Evolutionary conservation across 2,113 vertebrate species (phyloP).

Genomic region (Antechinus stuartii): DNA sequence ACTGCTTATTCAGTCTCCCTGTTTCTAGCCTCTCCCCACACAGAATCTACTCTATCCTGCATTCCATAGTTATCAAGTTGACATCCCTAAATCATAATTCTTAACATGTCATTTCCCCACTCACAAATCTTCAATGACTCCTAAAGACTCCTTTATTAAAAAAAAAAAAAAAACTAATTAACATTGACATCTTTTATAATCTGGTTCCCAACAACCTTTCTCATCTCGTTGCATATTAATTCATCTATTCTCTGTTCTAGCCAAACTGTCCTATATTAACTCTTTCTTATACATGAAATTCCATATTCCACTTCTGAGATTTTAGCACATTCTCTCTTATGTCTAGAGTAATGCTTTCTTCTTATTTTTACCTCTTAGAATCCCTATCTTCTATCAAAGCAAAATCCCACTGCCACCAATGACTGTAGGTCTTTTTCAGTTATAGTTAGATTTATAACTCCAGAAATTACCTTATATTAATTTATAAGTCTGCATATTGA

Average conservation of each 20-base stretch:
- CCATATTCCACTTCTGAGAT: not conserved
- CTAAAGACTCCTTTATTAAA: not conserved
- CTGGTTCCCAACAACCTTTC: not conserved
- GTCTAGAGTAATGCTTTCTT: not conserved
- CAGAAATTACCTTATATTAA: not conserved
- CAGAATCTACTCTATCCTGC: not conserved
- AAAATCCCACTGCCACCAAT: not conserved
- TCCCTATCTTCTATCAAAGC: not conserved
- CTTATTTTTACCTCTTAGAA: not conserved
- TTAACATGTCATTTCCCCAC: not conserved
- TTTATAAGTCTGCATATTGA: not conserved
- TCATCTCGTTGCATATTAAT: not conserved
- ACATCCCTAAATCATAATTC: not conserved
- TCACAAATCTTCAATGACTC: not conserved
- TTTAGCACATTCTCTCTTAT: not conserved
- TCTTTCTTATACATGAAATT: not conserved
- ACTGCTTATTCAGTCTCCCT: not conserved
- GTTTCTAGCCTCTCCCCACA: not conserved
- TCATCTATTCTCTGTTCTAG: not conserved
- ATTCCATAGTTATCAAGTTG: not conserved
- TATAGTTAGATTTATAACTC: not conserved
- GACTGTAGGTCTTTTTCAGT: not conserved
- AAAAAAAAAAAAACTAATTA: not conserved
- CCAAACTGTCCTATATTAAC: not conserved
- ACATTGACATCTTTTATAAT: not conserved